Base-by-base conservation (phyloP, 2,797 vertebrate genomes). In the Lagocephalus sceleratus region DNA sequence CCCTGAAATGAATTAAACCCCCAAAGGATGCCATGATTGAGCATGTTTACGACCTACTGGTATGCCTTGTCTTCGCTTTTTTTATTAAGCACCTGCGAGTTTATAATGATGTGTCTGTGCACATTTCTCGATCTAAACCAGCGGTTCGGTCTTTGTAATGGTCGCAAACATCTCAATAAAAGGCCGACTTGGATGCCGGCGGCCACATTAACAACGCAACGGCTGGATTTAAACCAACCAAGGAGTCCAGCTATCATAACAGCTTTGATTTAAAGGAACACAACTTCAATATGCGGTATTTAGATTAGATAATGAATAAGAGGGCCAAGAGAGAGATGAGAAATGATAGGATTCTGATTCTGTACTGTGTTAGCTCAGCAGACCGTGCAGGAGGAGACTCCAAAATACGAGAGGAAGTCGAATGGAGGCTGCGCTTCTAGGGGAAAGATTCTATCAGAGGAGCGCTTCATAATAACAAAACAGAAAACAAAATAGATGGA, bases 71-170 rank as follows among this genome's bases (percentile, higher is more conserved):
- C 38, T 63, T 63, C 51, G 71, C 77, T 77, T 58, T 77, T 79
- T 82, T 79, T 60, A 73, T 48, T 52, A 83, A 81, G 83, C 83
- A 87, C 85, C 83, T 87, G 85, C 60, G 71, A 76, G 53, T 82
- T 75, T 78, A 72, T 76, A 78, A 82, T 64, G 71, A 75, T 75
- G 73, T 78, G 60, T 71, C 60, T 71, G 67, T 56, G 69, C 59
- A 66, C 58, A 57, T 67, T 68, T 62, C 48, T 63, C 22, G 20
- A 25, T 26, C 57, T 46, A 56, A 38, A 61, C 70, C 79, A 77
- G 57, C 17, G 39, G 60, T 68, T 67, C 67, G 57, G 59, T 68
- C 68, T 72, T 75, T 68, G 54, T 57, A 63, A 41, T 66, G 73
- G 64, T 43, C 63, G 53, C 79, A 86, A 84, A 80, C 76, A 84